Evolutionary conservation across 2,888 invertebrate genomes (phyloP), one percentile per base, ranked within the genome.

Genomic region (Frankliniella fusca): DNA sequence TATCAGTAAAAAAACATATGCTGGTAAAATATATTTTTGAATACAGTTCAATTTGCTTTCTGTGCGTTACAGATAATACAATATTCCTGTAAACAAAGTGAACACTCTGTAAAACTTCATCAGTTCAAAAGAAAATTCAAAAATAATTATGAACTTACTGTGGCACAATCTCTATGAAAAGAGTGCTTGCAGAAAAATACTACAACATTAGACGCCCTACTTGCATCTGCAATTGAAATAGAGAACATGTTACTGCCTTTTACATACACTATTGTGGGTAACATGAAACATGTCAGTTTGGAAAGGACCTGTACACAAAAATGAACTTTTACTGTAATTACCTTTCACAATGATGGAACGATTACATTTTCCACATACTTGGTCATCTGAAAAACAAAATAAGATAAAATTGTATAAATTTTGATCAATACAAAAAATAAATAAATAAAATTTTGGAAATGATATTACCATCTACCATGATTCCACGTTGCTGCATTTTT

Each of bases 111-210:
- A 38, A 5, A 3, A 38, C 38, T 38, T 2, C 5, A 38, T 38
- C 83, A 84, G 83, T 54, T 54, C 18, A 2, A 83, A 83, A 80
- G 80, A 83, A 80, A 81, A 80, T 83, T 83, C 83, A 83, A 49
- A 27, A 48, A 82, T 27, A 61, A 7, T 9, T 27, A 76, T 81
- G 38, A 61, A 85, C 86, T 82, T 85, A 88, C 88, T 84, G 87
- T 85, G 96, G 89, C 87, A 94, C 97, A 97, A 83, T 93, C 92
- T 87, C 94, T 93, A 87, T 97, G 97, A 88, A 97, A 97, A 12
- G 93, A 92, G 89, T 98, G 97, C 84, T 94, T 93, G 87, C 97
- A 98, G 87, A 94, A 94, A 87, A 96, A 98, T 82, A 95, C 92
- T 85, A 94, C 90, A 48, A 85, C 83, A 80, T 85, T 84, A 80